A percentile compares a stretch with the other conserved stretches of the same genome.
These are phyloP conservation scores for Rhopalosiphum padi DNA, from an alignment of 1,140 invertebrate species.

Conservation along the genomic window DNA sequence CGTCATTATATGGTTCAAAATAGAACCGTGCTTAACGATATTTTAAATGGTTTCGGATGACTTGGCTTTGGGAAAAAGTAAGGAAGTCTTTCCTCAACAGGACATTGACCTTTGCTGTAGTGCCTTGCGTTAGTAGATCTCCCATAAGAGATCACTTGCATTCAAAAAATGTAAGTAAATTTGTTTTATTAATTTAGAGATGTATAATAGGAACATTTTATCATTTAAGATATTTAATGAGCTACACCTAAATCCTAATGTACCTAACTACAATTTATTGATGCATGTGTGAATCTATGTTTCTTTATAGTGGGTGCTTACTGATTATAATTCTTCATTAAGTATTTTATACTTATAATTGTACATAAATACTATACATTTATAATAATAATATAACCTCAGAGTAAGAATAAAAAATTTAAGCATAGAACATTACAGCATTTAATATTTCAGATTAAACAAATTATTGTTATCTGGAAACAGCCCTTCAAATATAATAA, in stretches of 20 bases:
- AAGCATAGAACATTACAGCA: no score
- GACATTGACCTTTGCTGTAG: background rate
- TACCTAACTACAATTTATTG: background rate
- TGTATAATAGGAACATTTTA: background rate
- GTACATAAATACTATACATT: no score
- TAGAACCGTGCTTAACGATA: background rate
- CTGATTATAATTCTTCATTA: background rate
- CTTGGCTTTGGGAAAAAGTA: conserved; percentile 59
- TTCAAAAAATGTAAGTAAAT: conserved; percentile 35
- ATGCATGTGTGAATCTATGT: no score
- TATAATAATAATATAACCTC: no score
- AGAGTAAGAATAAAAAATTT: no score
- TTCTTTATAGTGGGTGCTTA: no score
- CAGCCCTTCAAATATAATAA: no score
- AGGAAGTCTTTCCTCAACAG: conserved; percentile 53
- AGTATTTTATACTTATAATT: no score
- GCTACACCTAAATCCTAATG: background rate
- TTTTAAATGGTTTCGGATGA: conserved; percentile 49
- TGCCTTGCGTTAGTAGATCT: conserved; percentile 36
- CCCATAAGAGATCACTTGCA: conserved; percentile 26
- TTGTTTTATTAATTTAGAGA: background rate
- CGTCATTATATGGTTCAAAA: background rate
- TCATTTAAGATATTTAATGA: background rate
- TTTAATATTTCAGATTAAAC: no score
- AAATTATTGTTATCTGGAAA: no score